Conservation (phyloP, 53 echinoderm and acorn worm species). For the Stichopus horrens region DNA sequence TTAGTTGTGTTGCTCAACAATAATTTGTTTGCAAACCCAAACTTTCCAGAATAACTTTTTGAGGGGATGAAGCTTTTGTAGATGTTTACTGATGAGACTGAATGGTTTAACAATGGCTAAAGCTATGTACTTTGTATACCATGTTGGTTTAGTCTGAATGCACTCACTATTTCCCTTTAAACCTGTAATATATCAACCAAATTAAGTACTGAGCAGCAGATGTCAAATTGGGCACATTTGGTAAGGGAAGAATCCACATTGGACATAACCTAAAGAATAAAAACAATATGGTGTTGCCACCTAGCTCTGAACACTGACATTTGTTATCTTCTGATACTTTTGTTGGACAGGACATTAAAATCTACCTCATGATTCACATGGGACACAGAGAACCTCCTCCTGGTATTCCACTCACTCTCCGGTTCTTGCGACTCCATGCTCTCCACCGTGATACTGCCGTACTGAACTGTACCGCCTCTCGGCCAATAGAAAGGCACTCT, state of each 20-base stretch:
- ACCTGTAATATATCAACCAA: too few species aligned
- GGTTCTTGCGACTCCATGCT: not conserved
- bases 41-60: too few species aligned
- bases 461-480: slow-evolving; percentile 27
- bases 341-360: not conserved
- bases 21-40: too few species aligned
- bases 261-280: not conserved
- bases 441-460: slow-evolving; percentile 29
- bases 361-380: slow-evolving; percentile 16
- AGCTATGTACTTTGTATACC: too few species aligned
- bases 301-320: not conserved
- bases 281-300: not conserved
- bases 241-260: too few species aligned
- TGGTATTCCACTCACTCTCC: not conserved
- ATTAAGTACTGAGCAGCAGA: too few species aligned
- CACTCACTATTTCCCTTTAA: too few species aligned
- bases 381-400: slow-evolving; percentile 15
- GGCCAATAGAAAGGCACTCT: slow-evolving; percentile 34
- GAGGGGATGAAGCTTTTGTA: too few species aligned
- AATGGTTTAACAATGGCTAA: too few species aligned
- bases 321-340: not conserved
- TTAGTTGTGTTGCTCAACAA: too few species aligned
- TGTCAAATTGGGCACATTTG: not conserved
- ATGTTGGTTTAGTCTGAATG: too few species aligned
- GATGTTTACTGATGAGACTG: too few species aligned